phyloP scores from a whole-genome alignment of 2,888 invertebrate genomes.

The Leucophenga montana region DNA sequence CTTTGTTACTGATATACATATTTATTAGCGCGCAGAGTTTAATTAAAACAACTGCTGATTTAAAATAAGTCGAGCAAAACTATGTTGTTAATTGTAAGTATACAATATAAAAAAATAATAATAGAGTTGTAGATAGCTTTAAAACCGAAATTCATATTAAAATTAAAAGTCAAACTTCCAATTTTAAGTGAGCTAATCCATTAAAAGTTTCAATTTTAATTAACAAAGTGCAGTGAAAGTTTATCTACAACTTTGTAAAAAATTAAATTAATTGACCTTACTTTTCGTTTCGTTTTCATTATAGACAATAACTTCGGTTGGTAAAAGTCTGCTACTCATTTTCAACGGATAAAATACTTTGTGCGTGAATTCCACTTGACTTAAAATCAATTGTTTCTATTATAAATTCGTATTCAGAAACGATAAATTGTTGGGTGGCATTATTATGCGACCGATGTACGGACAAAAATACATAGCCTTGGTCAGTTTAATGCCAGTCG shows the following conservation, averaged over 20 bases:
- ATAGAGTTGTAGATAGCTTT: too few species aligned
- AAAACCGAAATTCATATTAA: too few species aligned
- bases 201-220: background rate
- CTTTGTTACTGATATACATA: background rate
- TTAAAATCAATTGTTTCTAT: conserved; percentile 8
- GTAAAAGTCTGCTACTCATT: conserved; percentile 5
- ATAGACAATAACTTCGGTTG: background rate
- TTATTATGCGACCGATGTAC: conserved; percentile 5
- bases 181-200: background rate
- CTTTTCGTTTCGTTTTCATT: background rate
- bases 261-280: background rate
- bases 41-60: background rate
- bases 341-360: background rate
- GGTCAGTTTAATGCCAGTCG: background rate
- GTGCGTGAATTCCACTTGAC: conserved; percentile 17
- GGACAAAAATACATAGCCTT: conserved; percentile 17
- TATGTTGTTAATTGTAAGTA: too few species aligned
- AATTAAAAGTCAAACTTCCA: too few species aligned
- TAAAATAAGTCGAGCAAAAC: too few species aligned
- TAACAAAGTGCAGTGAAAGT: background rate
- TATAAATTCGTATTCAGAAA: background rate
- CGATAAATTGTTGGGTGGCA: conserved; percentile 5
- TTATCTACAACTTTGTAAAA: background rate
- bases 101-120: too few species aligned
- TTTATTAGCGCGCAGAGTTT: background rate